phyloP scores from a whole-genome alignment of 2,113 vertebrate genomes.

The Micronycteris hirsuta region DNA sequence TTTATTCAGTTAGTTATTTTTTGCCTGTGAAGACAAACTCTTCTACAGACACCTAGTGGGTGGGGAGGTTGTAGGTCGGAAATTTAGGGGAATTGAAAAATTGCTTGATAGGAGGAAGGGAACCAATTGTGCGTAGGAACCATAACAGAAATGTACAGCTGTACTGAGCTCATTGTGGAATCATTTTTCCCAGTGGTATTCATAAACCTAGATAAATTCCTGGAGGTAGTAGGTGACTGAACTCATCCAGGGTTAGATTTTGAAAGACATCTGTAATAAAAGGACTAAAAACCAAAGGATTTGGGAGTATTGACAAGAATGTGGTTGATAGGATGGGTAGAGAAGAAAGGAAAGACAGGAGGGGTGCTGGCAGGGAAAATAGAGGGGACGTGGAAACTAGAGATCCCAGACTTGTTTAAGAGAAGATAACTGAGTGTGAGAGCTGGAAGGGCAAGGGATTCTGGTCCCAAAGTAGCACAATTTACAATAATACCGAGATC shows the following conservation, averaged over 20 bases:
- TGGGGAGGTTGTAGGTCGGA: neutral
- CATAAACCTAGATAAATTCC: neutral
- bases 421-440: neutral
- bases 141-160: neutral
- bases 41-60: neutral
- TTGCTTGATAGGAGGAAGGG: neutral
- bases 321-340: neutral
- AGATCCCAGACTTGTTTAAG: neutral
- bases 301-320: neutral
- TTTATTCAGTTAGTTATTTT: neutral
- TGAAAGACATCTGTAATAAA: neutral
- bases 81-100: neutral
- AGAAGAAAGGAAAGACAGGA: neutral
- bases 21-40: neutral
- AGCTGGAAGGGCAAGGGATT: neutral
- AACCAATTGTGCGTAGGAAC: neutral
- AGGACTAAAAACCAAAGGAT: neutral
- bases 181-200: neutral
- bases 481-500: neutral
- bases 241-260: neutral
- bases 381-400: neutral
- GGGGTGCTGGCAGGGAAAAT: neutral
- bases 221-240: neutral
- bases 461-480: neutral
- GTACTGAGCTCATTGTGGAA: neutral